Evolutionary conservation across 2,797 vertebrate genomes (phyloP).

Genomic region (Cheracebus regulus): DNA sequence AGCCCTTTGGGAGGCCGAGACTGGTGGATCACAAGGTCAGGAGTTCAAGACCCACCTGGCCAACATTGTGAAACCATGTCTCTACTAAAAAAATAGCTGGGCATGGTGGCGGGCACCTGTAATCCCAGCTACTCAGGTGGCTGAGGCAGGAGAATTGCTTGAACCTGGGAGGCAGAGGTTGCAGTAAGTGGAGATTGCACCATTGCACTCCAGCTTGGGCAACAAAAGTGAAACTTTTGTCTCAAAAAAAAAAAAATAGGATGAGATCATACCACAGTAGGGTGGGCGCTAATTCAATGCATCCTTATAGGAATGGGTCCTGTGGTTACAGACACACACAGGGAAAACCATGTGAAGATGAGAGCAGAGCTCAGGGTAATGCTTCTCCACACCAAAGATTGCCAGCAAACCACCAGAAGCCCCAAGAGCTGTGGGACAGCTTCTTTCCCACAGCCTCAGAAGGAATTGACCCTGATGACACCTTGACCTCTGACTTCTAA

Average conservation of each 20-base stretch:
- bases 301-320: no score
- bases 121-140: not conserved
- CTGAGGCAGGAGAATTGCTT: not conserved
- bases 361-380: not conserved
- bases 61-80: not conserved
- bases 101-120: not conserved
- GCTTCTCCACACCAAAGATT: no score
- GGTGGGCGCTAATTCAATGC: not conserved
- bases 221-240: not conserved
- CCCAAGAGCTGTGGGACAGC: not conserved
- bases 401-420: not conserved
- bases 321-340: no score
- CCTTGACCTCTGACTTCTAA: not conserved
- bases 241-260: not conserved
- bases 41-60: not conserved
- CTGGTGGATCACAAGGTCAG: not conserved
- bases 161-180: not conserved
- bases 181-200: not conserved
- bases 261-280: not conserved
- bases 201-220: not conserved
- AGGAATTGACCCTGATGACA: not conserved
- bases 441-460: not conserved
- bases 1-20: not conserved
- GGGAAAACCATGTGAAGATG: not conserved
- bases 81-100: not conserved